These are phyloP conservation scores for Psophia crepitans DNA, from an alignment of 2,113 vertebrate species.

Conservation along the genomic window DNA sequence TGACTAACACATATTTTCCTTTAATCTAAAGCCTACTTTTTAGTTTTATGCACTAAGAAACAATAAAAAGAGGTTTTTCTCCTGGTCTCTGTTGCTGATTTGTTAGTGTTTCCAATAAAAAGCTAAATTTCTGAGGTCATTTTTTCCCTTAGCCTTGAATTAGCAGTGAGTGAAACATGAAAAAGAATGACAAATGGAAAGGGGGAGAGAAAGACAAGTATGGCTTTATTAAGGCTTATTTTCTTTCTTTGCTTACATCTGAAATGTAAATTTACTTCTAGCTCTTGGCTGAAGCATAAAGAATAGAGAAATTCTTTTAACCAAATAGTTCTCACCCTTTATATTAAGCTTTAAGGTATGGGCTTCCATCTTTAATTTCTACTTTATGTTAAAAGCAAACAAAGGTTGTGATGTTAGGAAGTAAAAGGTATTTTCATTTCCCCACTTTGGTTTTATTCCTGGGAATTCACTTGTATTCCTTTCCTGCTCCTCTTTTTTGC, in stretches of 20 bases:
- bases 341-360: not conserved
- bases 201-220: not conserved
- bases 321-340: not conserved
- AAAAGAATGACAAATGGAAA: not conserved
- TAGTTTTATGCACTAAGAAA: not conserved
- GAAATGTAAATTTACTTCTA: not conserved
- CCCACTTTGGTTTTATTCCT: not conserved
- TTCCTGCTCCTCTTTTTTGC: not conserved
- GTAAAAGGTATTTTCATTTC: not conserved
- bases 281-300: not conserved
- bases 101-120: not conserved
- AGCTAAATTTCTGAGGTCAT: not conserved
- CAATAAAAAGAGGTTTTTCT: not conserved
- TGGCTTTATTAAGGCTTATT: conserved; percentile 11
- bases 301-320: not conserved
- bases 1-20: not conserved
- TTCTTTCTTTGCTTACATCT: not conserved
- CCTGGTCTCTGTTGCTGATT: not conserved
- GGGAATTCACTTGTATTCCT: not conserved
- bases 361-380: not conserved
- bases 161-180: not conserved
- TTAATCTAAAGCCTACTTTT: not conserved
- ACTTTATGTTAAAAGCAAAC: not conserved
- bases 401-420: not conserved
- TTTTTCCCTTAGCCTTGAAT: not conserved